Conservation (phyloP, 1,140 invertebrate genomes). For the Drosophila tristis region DNA sequence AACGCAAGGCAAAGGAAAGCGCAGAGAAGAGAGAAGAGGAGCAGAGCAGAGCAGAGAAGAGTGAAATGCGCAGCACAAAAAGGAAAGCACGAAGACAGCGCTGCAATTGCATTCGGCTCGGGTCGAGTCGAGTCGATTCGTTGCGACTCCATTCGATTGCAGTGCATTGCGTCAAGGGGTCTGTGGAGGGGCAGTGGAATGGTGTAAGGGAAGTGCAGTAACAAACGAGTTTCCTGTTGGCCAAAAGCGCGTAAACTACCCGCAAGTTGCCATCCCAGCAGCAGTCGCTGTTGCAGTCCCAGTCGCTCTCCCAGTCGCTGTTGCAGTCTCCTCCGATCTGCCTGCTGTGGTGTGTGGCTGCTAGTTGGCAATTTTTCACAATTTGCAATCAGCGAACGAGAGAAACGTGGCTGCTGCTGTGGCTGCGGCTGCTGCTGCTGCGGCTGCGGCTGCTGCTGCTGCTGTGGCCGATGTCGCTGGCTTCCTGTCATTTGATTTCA, state of each 20-base stretch:
- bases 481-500: constrained; percentile 69
- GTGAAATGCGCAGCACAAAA: constrained; percentile 42
- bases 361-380: constrained; percentile 64
- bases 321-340: neutral
- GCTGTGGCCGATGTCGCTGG: constrained; percentile 23
- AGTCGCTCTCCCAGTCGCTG: neutral
- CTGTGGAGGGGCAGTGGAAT: neutral
- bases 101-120: constrained; percentile 30
- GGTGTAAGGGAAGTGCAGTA: constrained; percentile 23
- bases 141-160: constrained; percentile 22
- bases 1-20: neutral
- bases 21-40: constrained; percentile 5
- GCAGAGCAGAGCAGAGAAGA: neutral
- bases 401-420: neutral
- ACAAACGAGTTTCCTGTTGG: constrained; percentile 64
- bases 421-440: neutral
- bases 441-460: neutral
- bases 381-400: constrained; percentile 60
- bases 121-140: constrained; percentile 1
- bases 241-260: constrained; percentile 65
- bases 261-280: constrained; percentile 1
- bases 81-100: constrained; percentile 31
- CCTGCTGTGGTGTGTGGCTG: constrained; percentile 21
- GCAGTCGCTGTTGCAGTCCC: neutral
- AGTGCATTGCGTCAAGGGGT: constrained; percentile 35